Percentiles rank a stretch among this genome's conserved stretches.
phyloP scores from a whole-genome alignment of 1,140 invertebrate species.

The Caenorhabditis inopinata region DNA sequence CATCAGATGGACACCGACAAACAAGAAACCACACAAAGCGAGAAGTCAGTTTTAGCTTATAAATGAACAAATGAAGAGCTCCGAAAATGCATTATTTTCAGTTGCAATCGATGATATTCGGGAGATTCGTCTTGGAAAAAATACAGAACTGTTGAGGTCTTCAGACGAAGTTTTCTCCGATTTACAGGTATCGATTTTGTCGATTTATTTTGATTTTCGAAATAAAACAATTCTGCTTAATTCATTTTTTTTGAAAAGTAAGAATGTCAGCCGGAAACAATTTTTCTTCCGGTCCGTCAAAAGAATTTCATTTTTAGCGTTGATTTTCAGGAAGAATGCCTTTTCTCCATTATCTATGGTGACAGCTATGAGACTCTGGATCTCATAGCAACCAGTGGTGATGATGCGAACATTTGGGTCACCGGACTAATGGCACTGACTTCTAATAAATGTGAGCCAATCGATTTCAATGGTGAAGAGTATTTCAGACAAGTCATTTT shows the following conservation, averaged over 20 bases:
- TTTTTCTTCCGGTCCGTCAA: not conserved
- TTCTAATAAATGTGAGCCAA: conserved; percentile 51
- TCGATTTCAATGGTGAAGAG: too few relatives aligned
- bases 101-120: conserved; percentile 71
- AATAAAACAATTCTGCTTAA: too few relatives aligned
- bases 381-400: conserved; percentile 71
- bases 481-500: too few relatives aligned
- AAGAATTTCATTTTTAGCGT: too few relatives aligned
- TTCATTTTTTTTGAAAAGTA: too few relatives aligned
- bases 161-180: conserved; percentile 68
- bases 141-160: conserved; percentile 71
- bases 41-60: conserved; percentile 72
- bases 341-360: conserved; percentile 74
- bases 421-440: conserved; percentile 64
- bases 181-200: conserved; percentile 68
- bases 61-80: too few relatives aligned
- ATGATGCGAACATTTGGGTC: conserved; percentile 75
- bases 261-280: too few relatives aligned
- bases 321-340: conserved; percentile 70
- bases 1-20: conserved; percentile 73
- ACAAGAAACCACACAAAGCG: conserved; percentile 74
- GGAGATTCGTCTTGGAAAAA: conserved; percentile 72
- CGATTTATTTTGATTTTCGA: too few relatives aligned
- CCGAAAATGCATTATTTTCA: conserved; percentile 65
- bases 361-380: conserved; percentile 73